Evolutionary conservation across 35 echinoderm and acorn worm species (phyloP), one percentile per base, ranked within the genome.

Genomic region (Holothuria glaberrima): DNA sequence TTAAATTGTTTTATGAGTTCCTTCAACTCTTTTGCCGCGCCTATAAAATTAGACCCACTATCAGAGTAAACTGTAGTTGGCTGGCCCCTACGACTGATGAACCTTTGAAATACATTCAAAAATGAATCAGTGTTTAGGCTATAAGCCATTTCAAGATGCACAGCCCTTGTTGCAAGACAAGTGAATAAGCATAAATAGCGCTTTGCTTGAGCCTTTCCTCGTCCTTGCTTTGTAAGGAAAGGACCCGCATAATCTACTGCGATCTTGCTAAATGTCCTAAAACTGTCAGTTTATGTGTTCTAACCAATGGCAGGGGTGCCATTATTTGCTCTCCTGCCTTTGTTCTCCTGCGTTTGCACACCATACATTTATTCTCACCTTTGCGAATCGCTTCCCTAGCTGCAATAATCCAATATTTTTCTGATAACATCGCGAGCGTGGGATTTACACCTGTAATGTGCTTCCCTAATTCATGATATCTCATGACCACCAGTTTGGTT

Each of bases 1-100:
- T 46, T 46, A 10, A 46, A 46, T 46, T 46, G 44, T 46, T 46
- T 12, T 13, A 94, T 56, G 6, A 68, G 21, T 60, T 61, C 22
- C 59, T 59, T 77, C 10, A 94, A 46, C 64, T 94, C 93, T 31
- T 70, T 69, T 21, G 91, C 83, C 4, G 82, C 93, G 17, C 89
- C 88, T 3, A 90, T 68, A 86, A 91, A 79, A n/a, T 79, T 91
- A 41, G 89, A 68, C 6, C 88, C 89, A 88, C 91, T 94, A 35
- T 94, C 93, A 26, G 83, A 88, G 0, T 34, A 20, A 12, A 94
- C 62, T 22, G 77, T 48, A 54, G 45, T 34, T 20, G 83, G 82
- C 48, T 48, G 30, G 75, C 92, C 92, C 14, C 92, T 46, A 21
- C 92, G 28, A 48, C 54, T 27, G 19, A 86, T 56, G 65, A 94